Conservation (phyloP, 2,888 invertebrate species). For the Thumatha senex region DNA sequence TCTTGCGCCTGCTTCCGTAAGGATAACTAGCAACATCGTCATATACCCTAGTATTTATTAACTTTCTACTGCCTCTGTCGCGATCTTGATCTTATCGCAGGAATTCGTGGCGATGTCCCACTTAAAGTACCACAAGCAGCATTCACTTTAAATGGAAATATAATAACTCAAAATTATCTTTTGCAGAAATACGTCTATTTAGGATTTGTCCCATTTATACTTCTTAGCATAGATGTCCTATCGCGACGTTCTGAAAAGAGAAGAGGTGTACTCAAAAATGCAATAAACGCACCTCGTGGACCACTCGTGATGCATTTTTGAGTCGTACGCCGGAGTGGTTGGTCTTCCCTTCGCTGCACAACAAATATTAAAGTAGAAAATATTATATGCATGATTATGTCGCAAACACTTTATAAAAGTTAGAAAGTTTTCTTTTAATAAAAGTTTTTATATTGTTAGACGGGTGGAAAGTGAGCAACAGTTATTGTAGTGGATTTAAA, state of each 20-base stretch:
- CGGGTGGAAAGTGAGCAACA: too few relatives aligned
- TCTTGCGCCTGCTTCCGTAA: too few relatives aligned
- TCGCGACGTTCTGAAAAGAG: background rate
- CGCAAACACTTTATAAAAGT: background rate
- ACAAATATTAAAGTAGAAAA: slow-evolving; percentile 35
- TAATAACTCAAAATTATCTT: background rate
- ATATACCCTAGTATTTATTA: too few relatives aligned
- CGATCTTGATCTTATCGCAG: too few relatives aligned
- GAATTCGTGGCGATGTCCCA: too few relatives aligned
- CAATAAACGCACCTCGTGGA: slow-evolving; percentile 57
- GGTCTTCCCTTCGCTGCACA: background rate
- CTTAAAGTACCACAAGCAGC: too few relatives aligned
- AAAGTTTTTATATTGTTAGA: too few relatives aligned
- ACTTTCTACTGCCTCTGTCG: too few relatives aligned
- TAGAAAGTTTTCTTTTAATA: background rate
- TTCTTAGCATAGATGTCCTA: slow-evolving; percentile 12
- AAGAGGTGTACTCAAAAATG: slow-evolving; percentile 53
- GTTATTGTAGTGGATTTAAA: too few relatives aligned
- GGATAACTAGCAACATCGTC: too few relatives aligned
- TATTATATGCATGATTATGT: slow-evolving; percentile 28
- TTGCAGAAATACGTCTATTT: background rate
- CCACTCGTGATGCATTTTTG: slow-evolving; percentile 38
- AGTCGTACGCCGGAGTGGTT: slow-evolving; percentile 12
- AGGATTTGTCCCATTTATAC: background rate
- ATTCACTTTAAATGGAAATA: background rate